Base-by-base conservation (phyloP, 2,797 vertebrate species). In the Parauchenoglanis ngamensis region DNA sequence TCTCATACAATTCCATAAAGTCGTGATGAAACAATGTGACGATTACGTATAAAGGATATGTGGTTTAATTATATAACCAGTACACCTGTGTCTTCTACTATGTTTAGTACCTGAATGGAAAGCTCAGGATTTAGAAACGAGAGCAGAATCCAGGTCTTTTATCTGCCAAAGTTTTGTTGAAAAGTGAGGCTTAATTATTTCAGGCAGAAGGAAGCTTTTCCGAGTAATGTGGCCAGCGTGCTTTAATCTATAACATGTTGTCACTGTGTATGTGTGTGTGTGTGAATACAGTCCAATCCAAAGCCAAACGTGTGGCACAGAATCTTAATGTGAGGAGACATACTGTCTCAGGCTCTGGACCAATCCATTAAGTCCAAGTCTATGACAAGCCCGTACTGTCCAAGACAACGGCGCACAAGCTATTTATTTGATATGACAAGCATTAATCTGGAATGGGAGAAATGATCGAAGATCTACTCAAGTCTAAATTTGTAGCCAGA, bases 221-320 rank as follows among this genome's bases (percentile, higher is more conserved):
- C 91, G 88, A 86, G 89, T 73, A 46, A 89, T 85, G 91, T 90
- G 81, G 91, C 92, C 91, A 88, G 88, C 89, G 87, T 70, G 89
- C 93, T 92, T 90, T 91, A 91, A 91, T 93, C 92, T 92, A 88
- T 92, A 92, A 93, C 91, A 92, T 91, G 76, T 88, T 89, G 91
- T 91, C 89, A 84, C 87, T 21, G 31, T n/a, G 59, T 85, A 31
- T 82, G 40, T 77, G 35, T 75, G 77, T 67, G 59, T 83, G 76
- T 77, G 61, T 67, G 87, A 91, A 87, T 89, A 61, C 77, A 46
- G 81, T 87, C 88, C 84, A 87, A 87, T 84, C 78, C 87, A 79
- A 63, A 85, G 65, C 46, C 23, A 35, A 76, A 86, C 40, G 87
- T 87, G 82, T 91, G 86, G 84, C 87, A 81, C 85, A 84, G 88